Base-by-base conservation (phyloP, 1,140 invertebrate species). In the Trichomalopsis sarcophagae region DNA sequence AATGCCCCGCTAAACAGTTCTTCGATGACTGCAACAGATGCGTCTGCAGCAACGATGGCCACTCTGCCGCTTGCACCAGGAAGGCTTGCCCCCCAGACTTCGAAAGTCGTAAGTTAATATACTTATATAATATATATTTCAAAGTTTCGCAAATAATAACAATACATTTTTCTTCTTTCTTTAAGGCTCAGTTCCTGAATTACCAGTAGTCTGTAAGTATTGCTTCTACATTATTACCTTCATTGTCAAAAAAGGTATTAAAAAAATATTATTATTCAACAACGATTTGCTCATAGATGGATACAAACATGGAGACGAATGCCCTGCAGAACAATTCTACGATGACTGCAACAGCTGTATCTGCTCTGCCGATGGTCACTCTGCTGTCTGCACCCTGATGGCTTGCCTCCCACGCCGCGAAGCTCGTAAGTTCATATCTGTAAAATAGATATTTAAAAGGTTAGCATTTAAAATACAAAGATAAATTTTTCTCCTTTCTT, bases 311-410 rank as follows among this genome's bases (percentile, higher is more conserved):
- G 23, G 23, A 21, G 21, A 69, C 10, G 9, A 69, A 27, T 69
- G 68, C 11, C 68, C 68, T 23, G 68, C 23, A 23, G 23, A n/a
- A 27, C n/a, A n/a, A 3, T 71, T 71, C 23, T n/a, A n/a, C n/a
- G 10, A n/a, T 27, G 23, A 71, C 5, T 71, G 69, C 27, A 71
- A 71, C 23, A 27, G 23, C 4, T 71, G 69, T 27, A 2, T 3
- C n/a, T 71, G 69, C 27, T 27, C 21, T 71, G 2, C 7, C 10
- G 27, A 71, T 27, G 69, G 69, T 5, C 17, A 71, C 11, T 71
- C 69, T 27, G 69, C 69, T 30, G 27, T 27, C 69, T 86, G 86
- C 62, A 77, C 79, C 4, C 2, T 40, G n/a, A 74, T 47, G 50
- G 21, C 33, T 17, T 84, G 83, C 13, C 23, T 0, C 5, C 40